These are phyloP conservation scores for Nylanderia fulva DNA, from an alignment of 1,140 invertebrate species.

Conservation along the genomic window DNA sequence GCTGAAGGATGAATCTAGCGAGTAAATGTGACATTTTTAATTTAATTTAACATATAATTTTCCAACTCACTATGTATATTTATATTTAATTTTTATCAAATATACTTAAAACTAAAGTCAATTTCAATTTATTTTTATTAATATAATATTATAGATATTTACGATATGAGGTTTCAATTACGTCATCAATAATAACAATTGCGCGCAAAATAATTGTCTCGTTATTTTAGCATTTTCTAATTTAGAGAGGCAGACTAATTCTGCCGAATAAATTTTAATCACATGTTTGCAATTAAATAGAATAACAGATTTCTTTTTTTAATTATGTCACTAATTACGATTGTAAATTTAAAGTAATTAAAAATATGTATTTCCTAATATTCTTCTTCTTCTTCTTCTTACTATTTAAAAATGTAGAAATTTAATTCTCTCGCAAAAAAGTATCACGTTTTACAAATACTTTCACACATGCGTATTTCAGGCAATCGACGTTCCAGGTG, in stretches of 20 bases:
- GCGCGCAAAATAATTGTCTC: neutral
- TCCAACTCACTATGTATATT: too few relatives aligned
- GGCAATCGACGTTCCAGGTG: neutral
- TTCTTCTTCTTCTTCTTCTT: neutral
- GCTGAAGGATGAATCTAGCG: neutral
- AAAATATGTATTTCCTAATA: neutral
- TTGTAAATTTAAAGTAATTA: neutral
- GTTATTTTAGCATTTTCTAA: neutral
- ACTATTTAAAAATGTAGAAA: neutral
- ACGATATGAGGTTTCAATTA: neutral
- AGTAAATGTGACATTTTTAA: constrained; percentile 4
- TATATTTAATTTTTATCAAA: constrained; percentile 9
- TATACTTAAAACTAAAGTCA: neutral
- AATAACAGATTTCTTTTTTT: neutral
- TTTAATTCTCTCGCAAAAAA: neutral
- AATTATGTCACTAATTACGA: neutral
- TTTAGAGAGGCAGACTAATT: neutral
- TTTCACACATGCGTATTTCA: constrained; percentile 10
- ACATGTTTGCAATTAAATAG: constrained; percentile 8
- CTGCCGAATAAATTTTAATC: neutral
- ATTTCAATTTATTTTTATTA: neutral
- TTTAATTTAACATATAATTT: neutral
- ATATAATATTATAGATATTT: neutral
- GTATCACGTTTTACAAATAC: neutral
- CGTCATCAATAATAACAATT: neutral